A percentile compares a stretch with the other conserved stretches of the same genome.
phyloP scores from a whole-genome alignment of 2,797 vertebrate genomes.

The Hirundo rustica region DNA sequence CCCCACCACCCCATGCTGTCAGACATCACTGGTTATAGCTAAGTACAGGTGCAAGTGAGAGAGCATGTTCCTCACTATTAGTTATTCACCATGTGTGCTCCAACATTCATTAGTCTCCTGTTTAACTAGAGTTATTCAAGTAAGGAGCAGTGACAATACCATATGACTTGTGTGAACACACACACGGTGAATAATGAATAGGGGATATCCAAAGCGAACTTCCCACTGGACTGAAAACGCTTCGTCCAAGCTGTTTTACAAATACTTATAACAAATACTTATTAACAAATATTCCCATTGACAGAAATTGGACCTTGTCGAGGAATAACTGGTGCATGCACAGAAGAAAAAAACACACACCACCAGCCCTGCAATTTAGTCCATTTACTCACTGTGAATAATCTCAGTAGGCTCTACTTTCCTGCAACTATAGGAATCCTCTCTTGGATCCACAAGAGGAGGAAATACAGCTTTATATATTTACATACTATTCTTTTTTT shows the following conservation, averaged over 20 bases:
- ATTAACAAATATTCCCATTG: background rate
- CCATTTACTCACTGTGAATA: background rate
- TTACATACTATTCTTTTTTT: background rate
- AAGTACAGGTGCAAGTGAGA: constrained; percentile 15
- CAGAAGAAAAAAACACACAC: background rate
- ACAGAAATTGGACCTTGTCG: background rate
- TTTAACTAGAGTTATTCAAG: constrained; percentile 61
- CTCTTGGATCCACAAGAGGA: background rate
- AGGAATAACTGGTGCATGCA: background rate
- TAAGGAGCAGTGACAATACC: constrained; percentile 55
- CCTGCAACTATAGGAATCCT: background rate
- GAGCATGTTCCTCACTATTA: constrained; percentile 27
- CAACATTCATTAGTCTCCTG: constrained; percentile 61
- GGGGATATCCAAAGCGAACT: constrained; percentile 28
- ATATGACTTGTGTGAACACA: constrained; percentile 45
- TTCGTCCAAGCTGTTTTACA: constrained; percentile 20
- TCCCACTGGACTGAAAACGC: constrained; percentile 28
- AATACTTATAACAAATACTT: constrained; percentile 29
- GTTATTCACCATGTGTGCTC: constrained; percentile 59
- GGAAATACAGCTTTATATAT: background rate
- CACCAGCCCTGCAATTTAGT: background rate
- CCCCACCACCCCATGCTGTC: background rate
- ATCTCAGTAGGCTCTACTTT: background rate
- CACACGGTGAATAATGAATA: constrained; percentile 42
- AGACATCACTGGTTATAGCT: background rate